A percentile compares a stretch with the other conserved stretches of the same genome.
These are phyloP conservation scores for Zonitis immaculata DNA, from an alignment of 2,888 invertebrate genomes.

Conservation along the genomic window DNA sequence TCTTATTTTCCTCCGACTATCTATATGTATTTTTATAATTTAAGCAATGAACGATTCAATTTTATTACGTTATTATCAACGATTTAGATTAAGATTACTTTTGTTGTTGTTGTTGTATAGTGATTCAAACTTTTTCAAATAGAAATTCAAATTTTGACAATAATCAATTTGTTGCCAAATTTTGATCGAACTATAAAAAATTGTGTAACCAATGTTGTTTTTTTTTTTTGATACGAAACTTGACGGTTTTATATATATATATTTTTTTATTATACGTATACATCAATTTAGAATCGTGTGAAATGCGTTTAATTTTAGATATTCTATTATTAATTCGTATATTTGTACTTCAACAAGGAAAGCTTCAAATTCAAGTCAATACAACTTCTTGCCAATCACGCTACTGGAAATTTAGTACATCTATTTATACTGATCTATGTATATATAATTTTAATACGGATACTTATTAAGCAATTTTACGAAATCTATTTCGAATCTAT, in stretches of 20 bases:
- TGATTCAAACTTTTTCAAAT: background rate
- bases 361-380: constrained; percentile 29
- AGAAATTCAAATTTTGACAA: too few relatives aligned
- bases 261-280: too few relatives aligned
- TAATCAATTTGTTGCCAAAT: constrained; percentile 2
- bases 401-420: constrained; percentile 22
- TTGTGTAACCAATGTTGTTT: constrained; percentile 18
- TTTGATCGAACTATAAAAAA: constrained; percentile 2
- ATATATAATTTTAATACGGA: constrained; percentile 6
- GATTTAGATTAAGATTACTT: background rate
- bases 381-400: constrained; percentile 30
- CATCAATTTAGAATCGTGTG: constrained; percentile 24
- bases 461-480: background rate
- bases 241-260: constrained; percentile 21
- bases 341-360: constrained; percentile 23
- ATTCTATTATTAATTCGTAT: constrained; percentile 31
- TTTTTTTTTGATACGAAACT: too few relatives aligned
- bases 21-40: too few relatives aligned
- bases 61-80: background rate
- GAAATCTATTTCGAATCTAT: background rate
- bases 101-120: background rate
- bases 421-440: constrained; percentile 25
- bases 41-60: too few relatives aligned
- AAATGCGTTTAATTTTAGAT: constrained; percentile 25
- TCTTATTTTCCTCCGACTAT: too few relatives aligned